Evolutionary conservation across 2,797 vertebrate genomes (phyloP).

Genomic region (Acanthis flammea): DNA sequence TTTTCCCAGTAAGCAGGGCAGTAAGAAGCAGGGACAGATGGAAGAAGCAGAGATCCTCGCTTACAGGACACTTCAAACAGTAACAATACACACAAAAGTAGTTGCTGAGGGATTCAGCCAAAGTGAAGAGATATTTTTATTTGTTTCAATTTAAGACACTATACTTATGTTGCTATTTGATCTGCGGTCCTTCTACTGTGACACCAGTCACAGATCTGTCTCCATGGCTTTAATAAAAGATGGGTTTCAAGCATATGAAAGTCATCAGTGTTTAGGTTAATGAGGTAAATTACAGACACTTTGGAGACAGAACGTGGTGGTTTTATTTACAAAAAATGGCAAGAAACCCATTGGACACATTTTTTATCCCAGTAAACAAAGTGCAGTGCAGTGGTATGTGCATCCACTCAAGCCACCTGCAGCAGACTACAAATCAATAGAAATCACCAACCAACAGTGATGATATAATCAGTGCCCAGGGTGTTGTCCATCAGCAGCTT

Average conservation of each 20-base stretch:
- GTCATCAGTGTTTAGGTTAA: not conserved
- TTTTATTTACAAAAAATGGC: not conserved
- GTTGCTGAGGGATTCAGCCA: not conserved
- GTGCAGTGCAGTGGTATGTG: not conserved
- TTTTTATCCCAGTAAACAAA: not conserved
- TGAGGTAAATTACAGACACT: not conserved
- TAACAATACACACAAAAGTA: rapidly evolving
- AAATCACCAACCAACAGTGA: not conserved
- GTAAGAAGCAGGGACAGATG: not conserved
- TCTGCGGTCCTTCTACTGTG: not conserved
- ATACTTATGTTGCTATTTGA: not conserved
- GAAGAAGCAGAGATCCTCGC: not conserved
- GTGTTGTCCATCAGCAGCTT: not conserved
- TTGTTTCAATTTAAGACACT: not conserved
- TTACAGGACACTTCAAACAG: not conserved
- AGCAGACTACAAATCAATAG: not conserved
- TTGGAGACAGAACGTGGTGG: not conserved
- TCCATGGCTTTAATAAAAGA: not conserved
- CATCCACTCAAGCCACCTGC: not conserved
- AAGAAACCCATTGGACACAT: not conserved
- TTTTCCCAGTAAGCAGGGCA: not conserved
- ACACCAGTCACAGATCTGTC: not conserved
- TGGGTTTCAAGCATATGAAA: not conserved
- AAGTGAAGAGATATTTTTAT: not conserved
- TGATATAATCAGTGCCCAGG: not conserved